Base-by-base conservation (phyloP, 2,888 invertebrate genomes). In the Heliconius cydno region DNA sequence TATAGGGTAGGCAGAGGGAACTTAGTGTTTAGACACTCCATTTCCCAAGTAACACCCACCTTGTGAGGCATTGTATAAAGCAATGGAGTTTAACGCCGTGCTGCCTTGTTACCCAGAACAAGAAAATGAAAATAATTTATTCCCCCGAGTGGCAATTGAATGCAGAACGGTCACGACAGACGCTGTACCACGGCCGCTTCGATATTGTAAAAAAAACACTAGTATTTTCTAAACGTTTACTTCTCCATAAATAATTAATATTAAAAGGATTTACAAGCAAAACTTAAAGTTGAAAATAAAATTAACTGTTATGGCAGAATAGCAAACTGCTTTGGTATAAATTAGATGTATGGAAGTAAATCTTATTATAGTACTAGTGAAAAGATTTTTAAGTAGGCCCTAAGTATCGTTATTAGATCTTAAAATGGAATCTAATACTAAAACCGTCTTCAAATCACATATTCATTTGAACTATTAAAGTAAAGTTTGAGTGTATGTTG, bases 321-420 rank as follows among this genome's bases (percentile, higher is more conserved):
- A 74, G 38, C 65, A 60, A 34, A 67, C 30, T 79, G 66, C 76
- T 79, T 79, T 79, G 79, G 79, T 79, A 79, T 76, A 71, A 79
- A 76, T 66, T n/a, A 57, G 76, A 76, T 71, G 67, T 79, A 78
- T 57, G 46, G 30, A 72, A n/a, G n/a, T 10, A 60, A 46, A 38
- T 63, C 57, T 70, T 79, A 75, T 70, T 79, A 75, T 63, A 57
- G 13, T 67, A 52, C 19, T 66, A 67, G 52, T n/a, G n/a, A 34
- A 74, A 67, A 67, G 34, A 70, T 68, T 22, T 74, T 74, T 34
- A 72, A 46, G 46, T 57, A 66, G 46, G 66, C 52, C 52, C 67
- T 52, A 41, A 76, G 19, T 46, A 46, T 66, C 15, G n/a, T 46
- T 76, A 9, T 41, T 52, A 41, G 28, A 76, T 66, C 28, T 41